Evolutionary conservation across 1,140 invertebrate species (phyloP), one percentile per base, ranked within the genome.

Genomic region (Drosophila elegans): DNA sequence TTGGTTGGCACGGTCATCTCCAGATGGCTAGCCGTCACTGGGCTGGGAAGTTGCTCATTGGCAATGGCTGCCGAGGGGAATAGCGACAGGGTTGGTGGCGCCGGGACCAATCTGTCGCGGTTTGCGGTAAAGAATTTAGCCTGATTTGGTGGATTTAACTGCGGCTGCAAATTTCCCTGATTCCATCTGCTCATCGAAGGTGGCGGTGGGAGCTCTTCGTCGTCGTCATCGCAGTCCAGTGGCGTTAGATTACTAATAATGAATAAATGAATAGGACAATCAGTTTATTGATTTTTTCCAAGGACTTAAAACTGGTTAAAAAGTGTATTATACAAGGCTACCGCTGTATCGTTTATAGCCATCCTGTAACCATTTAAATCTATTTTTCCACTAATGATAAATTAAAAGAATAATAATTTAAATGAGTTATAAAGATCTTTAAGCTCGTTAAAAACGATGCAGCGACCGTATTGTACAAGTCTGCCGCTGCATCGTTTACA

Each of bases 1-100:
- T 75, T 79, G 3, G 78, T 81, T 7, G 91, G 84, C 25, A 86
- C 59, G 5, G 46, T 68, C 54, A 90, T 80, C 21, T 91, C 72
- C 9, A 91, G 21, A 25, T 77, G 68, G 13, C 29, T 41, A 1
- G 51, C 51, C 3, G 27, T 51, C 7, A 4, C 7, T 5, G 54
- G 1, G 27, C 51, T 4, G 32, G 36, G 16, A 34, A 84, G 53
- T 12, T 84, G 75, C 11, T 64, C 49, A 72, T 91, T 91, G 27
- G 82, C 82, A 11, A 44, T 55, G 6, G 90, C 75, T 6, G 81
- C 68, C 0, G 89, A 90, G 7, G 83, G 83, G 16, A 91, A 91
- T 4, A 83, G 29, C 0, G 83, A 80, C 12, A 49, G 11, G 7
- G 42, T 10, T 7, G 62, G 62, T 12, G 72, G 6, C 13, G 52